Evolutionary conservation across 1,140 invertebrate genomes (phyloP).

Genomic region (Limonius californicus): DNA sequence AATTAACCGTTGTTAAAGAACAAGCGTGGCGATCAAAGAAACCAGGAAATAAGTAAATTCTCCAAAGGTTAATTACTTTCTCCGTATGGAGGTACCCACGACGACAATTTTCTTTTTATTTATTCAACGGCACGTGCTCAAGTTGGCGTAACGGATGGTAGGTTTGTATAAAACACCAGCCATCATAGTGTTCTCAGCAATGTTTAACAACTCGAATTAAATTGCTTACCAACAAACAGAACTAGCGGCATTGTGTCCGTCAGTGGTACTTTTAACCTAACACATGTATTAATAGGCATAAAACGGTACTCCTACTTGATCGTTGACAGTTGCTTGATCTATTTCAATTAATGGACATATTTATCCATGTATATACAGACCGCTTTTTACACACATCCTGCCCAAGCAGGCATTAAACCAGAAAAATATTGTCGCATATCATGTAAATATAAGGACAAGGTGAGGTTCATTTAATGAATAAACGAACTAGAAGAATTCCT

Average conservation of each 20-base stretch:
- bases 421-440: conserved; percentile 25
- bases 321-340: conserved; percentile 39
- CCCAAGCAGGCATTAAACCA: conserved; percentile 36
- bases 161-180: neutral
- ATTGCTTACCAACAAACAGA: neutral
- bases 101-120: neutral
- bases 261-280: neutral
- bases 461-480: neutral
- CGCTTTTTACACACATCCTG: conserved; percentile 34
- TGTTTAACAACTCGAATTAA: neutral
- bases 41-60: neutral
- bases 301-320: conserved; percentile 1
- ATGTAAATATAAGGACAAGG: neutral
- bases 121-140: neutral
- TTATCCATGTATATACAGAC: conserved; percentile 31
- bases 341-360: conserved; percentile 46
- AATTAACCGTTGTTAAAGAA: too few species aligned
- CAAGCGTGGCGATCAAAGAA: too few species aligned
- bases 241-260: neutral
- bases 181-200: neutral
- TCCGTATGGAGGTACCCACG: neutral
- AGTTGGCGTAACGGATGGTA: neutral
- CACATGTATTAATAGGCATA: neutral
- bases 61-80: neutral
- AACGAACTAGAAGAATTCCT: neutral